phyloP scores from a whole-genome alignment of 1,140 invertebrate species.

The Bicyclus anynana region DNA sequence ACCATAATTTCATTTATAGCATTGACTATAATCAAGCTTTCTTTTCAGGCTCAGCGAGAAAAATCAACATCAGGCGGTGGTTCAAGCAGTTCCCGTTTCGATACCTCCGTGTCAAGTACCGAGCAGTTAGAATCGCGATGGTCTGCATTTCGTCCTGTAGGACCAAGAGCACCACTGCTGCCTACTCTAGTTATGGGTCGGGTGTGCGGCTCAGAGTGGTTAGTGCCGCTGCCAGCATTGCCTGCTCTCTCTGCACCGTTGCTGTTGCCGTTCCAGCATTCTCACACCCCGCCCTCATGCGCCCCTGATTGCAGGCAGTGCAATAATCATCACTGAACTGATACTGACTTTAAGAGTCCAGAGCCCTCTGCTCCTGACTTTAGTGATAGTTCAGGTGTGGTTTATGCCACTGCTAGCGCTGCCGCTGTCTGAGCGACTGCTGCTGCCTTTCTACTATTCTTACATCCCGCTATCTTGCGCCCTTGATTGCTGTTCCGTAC shows the following conservation, averaged over 20 bases:
- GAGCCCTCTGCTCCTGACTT: too few relatives aligned
- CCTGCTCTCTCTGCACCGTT: constrained; percentile 54
- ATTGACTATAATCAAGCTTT: not conserved
- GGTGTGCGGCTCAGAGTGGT: constrained; percentile 67
- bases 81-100: constrained; percentile 35
- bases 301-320: constrained; percentile 65
- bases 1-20: too few relatives aligned
- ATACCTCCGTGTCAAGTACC: constrained; percentile 51
- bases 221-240: constrained; percentile 58
- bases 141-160: constrained; percentile 67
- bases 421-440: too few relatives aligned
- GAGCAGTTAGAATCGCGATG: constrained; percentile 54
- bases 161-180: constrained; percentile 51
- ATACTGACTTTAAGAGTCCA: not conserved
- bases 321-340: constrained; percentile 44
- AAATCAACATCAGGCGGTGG: constrained; percentile 28
- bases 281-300: constrained; percentile 43
- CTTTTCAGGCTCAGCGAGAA: constrained; percentile 43
- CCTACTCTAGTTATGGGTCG: constrained; percentile 64
- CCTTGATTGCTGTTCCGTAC: too few relatives aligned
- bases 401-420: too few relatives aligned
- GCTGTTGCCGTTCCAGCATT: constrained; percentile 54
- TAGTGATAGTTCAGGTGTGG: too few relatives aligned
- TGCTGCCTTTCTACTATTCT: too few relatives aligned
- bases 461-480: too few relatives aligned